Evolutionary conservation across 2,113 vertebrate genomes (phyloP), one percentile per base, ranked within the genome.

Genomic region (Marmota flaviventris): DNA sequence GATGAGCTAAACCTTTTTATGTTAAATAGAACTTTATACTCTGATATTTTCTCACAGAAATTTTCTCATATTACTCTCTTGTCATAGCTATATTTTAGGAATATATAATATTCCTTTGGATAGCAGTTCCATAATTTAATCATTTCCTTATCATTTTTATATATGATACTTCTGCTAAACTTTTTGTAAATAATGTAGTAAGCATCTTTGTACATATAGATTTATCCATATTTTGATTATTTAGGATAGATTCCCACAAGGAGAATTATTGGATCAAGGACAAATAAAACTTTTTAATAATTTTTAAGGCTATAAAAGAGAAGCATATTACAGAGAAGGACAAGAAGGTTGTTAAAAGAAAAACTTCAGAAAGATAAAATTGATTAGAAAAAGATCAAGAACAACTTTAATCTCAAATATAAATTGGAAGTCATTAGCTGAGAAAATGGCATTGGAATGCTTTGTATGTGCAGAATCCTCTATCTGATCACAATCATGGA

Each of bases 331-430:
- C 0, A 85, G 79, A 94, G n/a, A 83, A 63, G 45, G 39, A 72
- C 89, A 77, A 75, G 34, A 87, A 73, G 53, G 32, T 70, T 93
- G n/a, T 85, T 89, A 48, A 91, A 83, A 94, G 73, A 89, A 37
- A 85, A 89, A 48, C 86, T 82, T 85, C 82, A 73, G 94, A 72
- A n/a, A 72, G 22, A 91, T 45, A 79, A 83, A 95, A 78, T 1
- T 53, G 56, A 32, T 86, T 72, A 87, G 61, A 63, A 79, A 89
- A 89, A 90, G 63, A 69, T 67, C 2, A 92, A 75, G 27, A 48
- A 58, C 37, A 72, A 10, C 34, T n/a, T 37, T 65, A 75, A 63
- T 92, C 76, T 78, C 63, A 76, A 20, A 94, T 42, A 32, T 69
- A 37, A 70, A 39, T 56, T 78, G 85, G 22, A 82, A 78, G 18